A percentile compares a stretch with the other conserved stretches of the same genome.
These are phyloP conservation scores for Sinhomidia bicolor DNA, from an alignment of 2,888 invertebrate species.

Conservation along the genomic window DNA sequence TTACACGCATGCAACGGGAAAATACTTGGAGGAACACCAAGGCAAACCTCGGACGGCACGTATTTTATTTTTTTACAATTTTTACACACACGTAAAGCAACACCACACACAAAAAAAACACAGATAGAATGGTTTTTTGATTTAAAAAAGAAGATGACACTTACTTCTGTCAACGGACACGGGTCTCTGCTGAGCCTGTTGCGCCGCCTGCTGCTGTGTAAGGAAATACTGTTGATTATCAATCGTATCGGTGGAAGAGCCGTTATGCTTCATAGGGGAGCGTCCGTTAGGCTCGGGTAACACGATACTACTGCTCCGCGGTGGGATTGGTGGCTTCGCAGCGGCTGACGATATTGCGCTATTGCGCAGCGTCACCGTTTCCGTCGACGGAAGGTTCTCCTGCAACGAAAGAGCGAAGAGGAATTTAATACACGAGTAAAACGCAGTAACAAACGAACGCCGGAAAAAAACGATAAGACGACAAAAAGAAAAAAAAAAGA, in stretches of 20 bases:
- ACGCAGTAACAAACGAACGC: too few species aligned
- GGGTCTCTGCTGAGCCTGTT: neutral
- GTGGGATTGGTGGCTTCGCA: constrained; percentile 78
- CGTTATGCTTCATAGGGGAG: constrained; percentile 35
- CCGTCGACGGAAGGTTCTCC: neutral
- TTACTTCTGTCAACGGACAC: constrained; percentile 54
- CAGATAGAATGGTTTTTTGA: too few species aligned
- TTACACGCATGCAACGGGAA: neutral
- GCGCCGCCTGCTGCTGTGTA: neutral
- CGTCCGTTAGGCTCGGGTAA: constrained; percentile 27
- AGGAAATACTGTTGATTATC: constrained; percentile 57
- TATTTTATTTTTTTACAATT: neutral
- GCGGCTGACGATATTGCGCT: constrained; percentile 57
- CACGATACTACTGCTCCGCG: constrained; percentile 75
- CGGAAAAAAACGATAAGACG: constrained; percentile 39
- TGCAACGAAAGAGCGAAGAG: too few species aligned
- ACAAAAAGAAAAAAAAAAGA: constrained; percentile 37
- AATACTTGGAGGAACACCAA: too few species aligned
- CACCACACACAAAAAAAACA: neutral
- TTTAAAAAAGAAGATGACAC: neutral
- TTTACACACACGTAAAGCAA: neutral
- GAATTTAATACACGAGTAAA: too few species aligned
- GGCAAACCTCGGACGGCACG: neutral
- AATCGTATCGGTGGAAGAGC: neutral
- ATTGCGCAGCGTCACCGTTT: neutral